Evolutionary conservation across 2,113 vertebrate genomes (phyloP), one percentile per base, ranked within the genome.

Genomic region (Casuarius casuarius): DNA sequence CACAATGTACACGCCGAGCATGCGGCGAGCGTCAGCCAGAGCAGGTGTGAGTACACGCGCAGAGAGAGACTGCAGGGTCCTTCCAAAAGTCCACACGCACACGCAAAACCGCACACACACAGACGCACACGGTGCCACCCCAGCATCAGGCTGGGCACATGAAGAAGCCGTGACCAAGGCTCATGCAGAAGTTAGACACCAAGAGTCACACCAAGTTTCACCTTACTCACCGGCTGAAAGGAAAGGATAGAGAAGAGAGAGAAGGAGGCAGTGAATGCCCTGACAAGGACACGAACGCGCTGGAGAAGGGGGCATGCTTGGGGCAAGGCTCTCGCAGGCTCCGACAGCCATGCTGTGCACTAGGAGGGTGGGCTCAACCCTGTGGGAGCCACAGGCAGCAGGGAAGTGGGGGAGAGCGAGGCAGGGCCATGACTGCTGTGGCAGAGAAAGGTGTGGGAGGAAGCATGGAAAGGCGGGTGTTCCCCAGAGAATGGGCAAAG

Each of bases 171-270:
- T 90, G 90, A 95, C 73, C 88, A 89, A 89, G 95, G 94, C 61
- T 94, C 96, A 94, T 96, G 95, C 97, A 87, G 84, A 94, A 76
- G 91, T 95, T 96, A 96, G 92, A 92, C 48, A 94, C 62, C 58
- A 67, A 70, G 73, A 84, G 77, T 78, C 96, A 94, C 70, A 67
- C 90, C 89, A 73, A 33, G 78, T 7, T 49, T 31, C 3, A 9
- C 92, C 94, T 87, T 97, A 97, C 97, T 96, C 96, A 97, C 97
- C 96, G 92, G 97, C 96, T 97, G 94, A 93, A n/a, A 89, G 40
- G 31, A 42, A 88, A 40, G 59, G 35, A 94, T 9, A 38, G 58
- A 93, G 84, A 38, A 94, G 87, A 97, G 62, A 97, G 79, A 96
- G 89, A 95, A 94, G 77, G 92, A 65, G 91, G 89, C 87, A 88